phyloP scores from a whole-genome alignment of 1,140 invertebrate genomes.

The Bombus pyrosoma region DNA sequence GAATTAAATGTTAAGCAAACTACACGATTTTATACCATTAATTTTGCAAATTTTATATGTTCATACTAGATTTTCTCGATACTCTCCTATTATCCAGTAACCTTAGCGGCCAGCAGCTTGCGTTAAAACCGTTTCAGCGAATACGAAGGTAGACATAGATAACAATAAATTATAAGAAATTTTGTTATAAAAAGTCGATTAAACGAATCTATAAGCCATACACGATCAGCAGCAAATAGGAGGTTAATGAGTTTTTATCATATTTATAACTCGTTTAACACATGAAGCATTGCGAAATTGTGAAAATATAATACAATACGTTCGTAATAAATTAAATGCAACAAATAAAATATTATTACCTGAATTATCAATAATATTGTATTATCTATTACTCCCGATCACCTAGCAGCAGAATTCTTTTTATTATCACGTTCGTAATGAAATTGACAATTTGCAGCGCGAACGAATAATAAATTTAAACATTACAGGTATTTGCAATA shows the following conservation, averaged over 20 bases:
- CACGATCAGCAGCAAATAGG: neutral
- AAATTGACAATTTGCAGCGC: neutral
- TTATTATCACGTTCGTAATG: neutral
- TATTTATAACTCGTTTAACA: neutral
- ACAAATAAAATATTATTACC: neutral
- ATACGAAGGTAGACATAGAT: conserved; percentile 58
- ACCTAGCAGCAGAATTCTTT: too few species aligned
- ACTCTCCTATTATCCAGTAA: conserved; percentile 72
- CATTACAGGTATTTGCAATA: neutral
- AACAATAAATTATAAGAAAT: conserved; percentile 44
- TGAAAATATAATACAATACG: too few species aligned
- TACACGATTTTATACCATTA: neutral
- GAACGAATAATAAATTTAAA: too few species aligned
- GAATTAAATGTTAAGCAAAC: neutral
- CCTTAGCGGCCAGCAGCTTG: conserved; percentile 78
- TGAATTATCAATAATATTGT: too few species aligned
- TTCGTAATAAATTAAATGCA: neutral
- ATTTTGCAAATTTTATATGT: neutral
- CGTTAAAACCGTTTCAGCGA: conserved; percentile 63
- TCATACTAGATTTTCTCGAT: conserved; percentile 40
- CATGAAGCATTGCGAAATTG: neutral
- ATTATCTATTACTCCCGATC: too few species aligned
- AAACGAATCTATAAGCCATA: neutral
- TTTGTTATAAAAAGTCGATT: neutral
- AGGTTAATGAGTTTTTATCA: neutral